Conservation (phyloP, 2,113 vertebrate species). For the Vulpes lagopus region DNA sequence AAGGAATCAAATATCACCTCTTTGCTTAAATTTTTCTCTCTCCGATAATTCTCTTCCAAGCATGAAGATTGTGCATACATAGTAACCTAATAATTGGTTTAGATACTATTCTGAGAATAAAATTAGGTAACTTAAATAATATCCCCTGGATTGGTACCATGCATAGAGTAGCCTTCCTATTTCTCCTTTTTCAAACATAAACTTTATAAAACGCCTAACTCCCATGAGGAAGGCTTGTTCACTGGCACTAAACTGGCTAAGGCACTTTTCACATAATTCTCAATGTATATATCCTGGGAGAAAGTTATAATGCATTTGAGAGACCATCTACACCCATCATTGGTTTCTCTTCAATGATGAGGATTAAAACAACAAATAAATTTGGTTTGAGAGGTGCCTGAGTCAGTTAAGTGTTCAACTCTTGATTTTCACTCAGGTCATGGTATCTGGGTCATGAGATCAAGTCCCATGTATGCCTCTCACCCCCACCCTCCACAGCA, state of each 20-base stretch:
- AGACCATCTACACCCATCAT: background rate
- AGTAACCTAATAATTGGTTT: background rate
- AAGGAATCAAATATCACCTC: background rate
- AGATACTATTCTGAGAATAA: background rate
- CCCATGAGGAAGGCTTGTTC: background rate
- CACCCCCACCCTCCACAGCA: background rate
- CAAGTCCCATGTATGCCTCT: background rate
- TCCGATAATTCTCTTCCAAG: background rate
- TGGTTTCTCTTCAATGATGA: background rate
- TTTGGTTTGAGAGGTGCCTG: background rate
- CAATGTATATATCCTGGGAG: background rate
- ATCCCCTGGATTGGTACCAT: background rate
- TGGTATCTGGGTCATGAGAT: background rate
- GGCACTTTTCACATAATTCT: background rate
- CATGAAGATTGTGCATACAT: background rate
- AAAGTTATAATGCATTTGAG: background rate
- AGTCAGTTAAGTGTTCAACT: background rate
- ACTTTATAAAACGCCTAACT: constrained; percentile 9
- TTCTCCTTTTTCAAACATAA: background rate
- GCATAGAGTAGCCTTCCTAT: background rate
- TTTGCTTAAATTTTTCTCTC: background rate
- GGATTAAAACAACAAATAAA: background rate
- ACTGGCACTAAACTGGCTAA: background rate
- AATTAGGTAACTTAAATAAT: background rate
- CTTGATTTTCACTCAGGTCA: background rate